Evolutionary conservation across 2,888 invertebrate genomes (phyloP).

Genomic region (Tineola bisselliella): DNA sequence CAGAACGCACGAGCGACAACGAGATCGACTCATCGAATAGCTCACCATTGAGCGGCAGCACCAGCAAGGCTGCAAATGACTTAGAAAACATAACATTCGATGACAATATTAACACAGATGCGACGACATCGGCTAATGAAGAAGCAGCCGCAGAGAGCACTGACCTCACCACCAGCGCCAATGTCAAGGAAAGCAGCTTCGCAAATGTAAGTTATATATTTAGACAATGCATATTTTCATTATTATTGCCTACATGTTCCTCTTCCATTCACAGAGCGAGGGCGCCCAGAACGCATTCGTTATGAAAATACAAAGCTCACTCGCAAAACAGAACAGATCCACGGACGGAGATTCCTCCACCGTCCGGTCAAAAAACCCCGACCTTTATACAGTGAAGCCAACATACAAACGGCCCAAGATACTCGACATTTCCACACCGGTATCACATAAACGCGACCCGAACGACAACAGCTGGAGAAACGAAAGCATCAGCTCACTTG

Average conservation of each 20-base stretch:
- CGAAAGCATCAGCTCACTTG: slow-evolving; percentile 54
- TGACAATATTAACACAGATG: background rate
- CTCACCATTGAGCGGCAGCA: no score
- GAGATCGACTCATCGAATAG: no score
- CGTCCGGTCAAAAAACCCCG: slow-evolving; percentile 25
- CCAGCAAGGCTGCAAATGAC: no score
- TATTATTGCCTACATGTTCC: no score
- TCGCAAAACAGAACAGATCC: slow-evolving; percentile 16
- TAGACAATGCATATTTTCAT: background rate
- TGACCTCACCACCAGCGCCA: background rate
- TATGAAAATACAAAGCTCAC: background rate
- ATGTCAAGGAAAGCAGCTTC: background rate
- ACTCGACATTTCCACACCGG: slow-evolving; percentile 46
- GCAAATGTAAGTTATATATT: background rate
- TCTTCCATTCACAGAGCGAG: background rate
- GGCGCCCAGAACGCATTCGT: background rate
- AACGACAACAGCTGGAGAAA: slow-evolving; percentile 63
- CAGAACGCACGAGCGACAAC: no score
- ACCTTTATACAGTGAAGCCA: slow-evolving; percentile 38
- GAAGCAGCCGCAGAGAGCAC: background rate
- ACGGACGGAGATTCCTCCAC: slow-evolving; percentile 26
- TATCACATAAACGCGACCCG: slow-evolving; percentile 44
- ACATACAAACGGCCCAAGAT: slow-evolving; percentile 55
- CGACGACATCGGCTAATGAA: background rate
- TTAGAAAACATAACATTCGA: background rate